Conservation (phyloP, 2,797 vertebrate species). For the Tympanoctomys barrerae region DNA sequence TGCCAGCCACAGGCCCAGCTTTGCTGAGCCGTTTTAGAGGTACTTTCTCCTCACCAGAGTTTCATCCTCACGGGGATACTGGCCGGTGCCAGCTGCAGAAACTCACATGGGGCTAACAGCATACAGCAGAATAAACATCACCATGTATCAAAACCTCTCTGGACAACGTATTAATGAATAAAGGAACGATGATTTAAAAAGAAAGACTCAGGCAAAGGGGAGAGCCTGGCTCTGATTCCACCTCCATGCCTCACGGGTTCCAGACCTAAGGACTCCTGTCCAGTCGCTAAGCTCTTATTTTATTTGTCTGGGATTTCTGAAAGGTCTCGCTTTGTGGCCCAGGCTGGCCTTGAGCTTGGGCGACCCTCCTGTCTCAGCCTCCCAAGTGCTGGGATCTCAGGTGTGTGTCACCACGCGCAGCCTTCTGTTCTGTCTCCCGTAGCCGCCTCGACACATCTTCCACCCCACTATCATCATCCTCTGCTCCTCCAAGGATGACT, state of each 20-base stretch:
- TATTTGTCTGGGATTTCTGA: not conserved
- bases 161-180: not conserved
- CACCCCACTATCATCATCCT: no score
- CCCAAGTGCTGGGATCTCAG: not conserved
- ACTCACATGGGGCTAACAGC: not conserved
- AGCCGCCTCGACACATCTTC: not conserved
- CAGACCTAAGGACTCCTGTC: not conserved
- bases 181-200: not conserved
- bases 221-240: not conserved
- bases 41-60: not conserved
- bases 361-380: not conserved
- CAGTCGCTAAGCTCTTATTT: not conserved
- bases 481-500: not conserved
- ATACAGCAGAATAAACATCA: not conserved
- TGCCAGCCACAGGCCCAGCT: not conserved
- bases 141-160: not conserved
- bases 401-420: accelerated
- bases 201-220: not conserved
- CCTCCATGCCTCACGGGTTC: not conserved
- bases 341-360: not conserved
- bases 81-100: not conserved
- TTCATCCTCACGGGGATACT: not conserved
- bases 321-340: not conserved
- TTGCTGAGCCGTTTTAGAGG: not conserved
- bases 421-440: not conserved